phyloP scores from a whole-genome alignment of 2,888 invertebrate genomes.

The Catocala fraxini region DNA sequence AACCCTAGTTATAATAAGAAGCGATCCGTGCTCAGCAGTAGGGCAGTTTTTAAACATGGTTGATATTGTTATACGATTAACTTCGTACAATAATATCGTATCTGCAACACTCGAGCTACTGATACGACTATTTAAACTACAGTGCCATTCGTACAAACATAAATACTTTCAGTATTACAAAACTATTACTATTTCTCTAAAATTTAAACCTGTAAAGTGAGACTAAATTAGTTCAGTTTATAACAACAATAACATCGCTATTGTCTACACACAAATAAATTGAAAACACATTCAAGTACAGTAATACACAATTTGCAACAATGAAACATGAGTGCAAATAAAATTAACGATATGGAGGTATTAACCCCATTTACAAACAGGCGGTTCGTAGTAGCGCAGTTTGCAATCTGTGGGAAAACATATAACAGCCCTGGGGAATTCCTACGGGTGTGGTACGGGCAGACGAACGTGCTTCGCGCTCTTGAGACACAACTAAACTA shows the following conservation, averaged over 20 bases:
- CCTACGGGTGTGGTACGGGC: constrained; percentile 39
- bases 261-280: neutral
- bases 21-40: too few relatives aligned
- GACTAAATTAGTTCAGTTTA: neutral
- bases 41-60: too few relatives aligned
- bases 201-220: neutral
- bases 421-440: constrained; percentile 62
- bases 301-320: constrained; percentile 46
- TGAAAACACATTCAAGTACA: neutral
- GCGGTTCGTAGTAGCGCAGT: constrained; percentile 58
- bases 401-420: constrained; percentile 71
- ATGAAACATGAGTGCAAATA: constrained; percentile 64
- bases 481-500: constrained; percentile 52
- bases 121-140: too few relatives aligned
- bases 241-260: neutral
- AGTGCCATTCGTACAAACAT: too few relatives aligned
- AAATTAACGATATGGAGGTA: constrained; percentile 69
- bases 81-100: too few relatives aligned
- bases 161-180: too few relatives aligned
- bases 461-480: constrained; percentile 53
- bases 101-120: too few relatives aligned
- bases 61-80: too few relatives aligned
- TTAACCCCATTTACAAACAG: constrained; percentile 73
- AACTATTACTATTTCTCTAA: neutral
- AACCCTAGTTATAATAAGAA: too few relatives aligned